These are phyloP conservation scores for Myotis myotis DNA, from an alignment of 2,797 vertebrate genomes.

Conservation along the genomic window DNA sequence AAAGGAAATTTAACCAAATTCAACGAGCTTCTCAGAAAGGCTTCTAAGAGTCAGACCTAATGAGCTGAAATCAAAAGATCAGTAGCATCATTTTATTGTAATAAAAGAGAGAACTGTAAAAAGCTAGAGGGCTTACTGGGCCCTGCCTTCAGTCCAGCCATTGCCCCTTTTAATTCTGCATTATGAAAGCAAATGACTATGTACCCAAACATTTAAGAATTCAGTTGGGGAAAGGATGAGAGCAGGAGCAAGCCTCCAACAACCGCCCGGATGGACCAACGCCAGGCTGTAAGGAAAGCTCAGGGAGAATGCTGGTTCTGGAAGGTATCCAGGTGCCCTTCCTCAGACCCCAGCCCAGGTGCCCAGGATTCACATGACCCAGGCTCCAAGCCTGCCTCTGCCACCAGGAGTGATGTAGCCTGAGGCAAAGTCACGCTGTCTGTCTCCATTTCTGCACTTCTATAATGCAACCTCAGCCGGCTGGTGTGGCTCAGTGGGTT, in stretches of 20 bases:
- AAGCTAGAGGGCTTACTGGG: not conserved
- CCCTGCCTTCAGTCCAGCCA: not conserved
- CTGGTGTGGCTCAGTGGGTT: too few species aligned
- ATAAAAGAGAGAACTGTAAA: not conserved
- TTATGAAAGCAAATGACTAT: constrained; percentile 8
- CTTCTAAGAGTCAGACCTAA: not conserved
- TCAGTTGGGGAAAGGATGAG: not conserved
- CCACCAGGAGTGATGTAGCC: not conserved
- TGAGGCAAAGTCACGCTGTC: not conserved
- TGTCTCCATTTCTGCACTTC: not conserved
- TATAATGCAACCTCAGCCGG: not conserved
- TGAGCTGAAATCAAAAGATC: constrained; percentile 31
- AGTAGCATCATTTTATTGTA: not conserved
- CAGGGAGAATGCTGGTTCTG: not conserved
- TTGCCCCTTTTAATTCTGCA: not conserved
- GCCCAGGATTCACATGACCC: not conserved
- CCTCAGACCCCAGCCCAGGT: not conserved
- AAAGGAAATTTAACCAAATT: constrained; percentile 20
- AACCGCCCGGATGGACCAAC: not conserved
- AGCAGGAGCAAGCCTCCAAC: not conserved
- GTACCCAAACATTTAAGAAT: not conserved
- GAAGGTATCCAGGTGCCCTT: not conserved
- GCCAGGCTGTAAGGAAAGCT: not conserved
- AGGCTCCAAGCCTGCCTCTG: not conserved
- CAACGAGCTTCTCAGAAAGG: constrained; percentile 2